Base-by-base conservation (phyloP, 2,113 vertebrate genomes). In the Leptobrachium leishanense region DNA sequence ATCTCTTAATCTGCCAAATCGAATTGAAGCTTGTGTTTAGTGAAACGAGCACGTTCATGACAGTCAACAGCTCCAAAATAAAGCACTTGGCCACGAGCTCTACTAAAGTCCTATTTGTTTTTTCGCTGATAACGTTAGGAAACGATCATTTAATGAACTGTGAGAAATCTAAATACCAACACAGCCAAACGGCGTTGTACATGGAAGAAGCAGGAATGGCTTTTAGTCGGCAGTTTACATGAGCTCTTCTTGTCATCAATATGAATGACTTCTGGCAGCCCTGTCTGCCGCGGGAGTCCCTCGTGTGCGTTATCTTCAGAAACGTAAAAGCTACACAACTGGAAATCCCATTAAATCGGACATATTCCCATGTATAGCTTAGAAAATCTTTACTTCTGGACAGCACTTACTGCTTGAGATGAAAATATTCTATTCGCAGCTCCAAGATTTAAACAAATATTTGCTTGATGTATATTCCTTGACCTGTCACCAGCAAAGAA, bases 281-380 rank as follows among this genome's bases (percentile, higher is more conserved):
- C 78, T 57, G 41, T 57, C n/a, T 80, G 71, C 67, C 68, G 63
- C 68, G 78, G 64, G 78, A 80, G 71, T 46, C 53, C 69, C 71
- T 80, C 15, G 62, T 20, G 10, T 62, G 53, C 54, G 68, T 81
- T 81, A 81, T 81, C 78, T 74, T 68, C 64, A 81, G 74, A 81
- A 72, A 68, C 54, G 68, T 57, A 50, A 59, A 20, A 62, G 72
- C 53, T 81, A 64, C 72, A 81, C 59, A 53, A 68, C 72, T 81
- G 78, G 72, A 81, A 81, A 81, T 81, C 70, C 77, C 70, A 72
- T 79, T 72, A 68, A 81, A 81, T 53, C 39, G 59, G 50, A 62
- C 63, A 67, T 67, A 79, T 81, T 81, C 72, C 78, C 72, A 74
- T 81, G 71, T 81, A 81, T 74, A 74, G 44, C 62, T 72, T 68